These are phyloP conservation scores for human DNA, from an alignment of 2,113 vertebrate species.

Conservation along the genomic window GRCh38 chr12:42558001-42558500, in stretches of 20 bases:
- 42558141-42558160: not conserved
- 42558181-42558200: not conserved
- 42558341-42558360: constrained; percentile 28
- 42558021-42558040: not conserved
- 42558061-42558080: not conserved
- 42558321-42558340: constrained; percentile 23
- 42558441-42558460: constrained; percentile 79
- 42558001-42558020: not conserved
- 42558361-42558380: constrained; percentile 63
- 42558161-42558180: not conserved
- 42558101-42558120: not conserved
- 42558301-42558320: constrained; percentile 57
- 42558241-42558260: not conserved
- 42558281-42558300: constrained; percentile 36
- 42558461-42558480: constrained; percentile 81
- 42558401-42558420: constrained; percentile 59
- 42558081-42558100: not conserved
- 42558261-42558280: not conserved
- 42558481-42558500: constrained; percentile 81
- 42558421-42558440: constrained; percentile 79
- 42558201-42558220: not conserved
- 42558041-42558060: not conserved
- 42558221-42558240: not conserved
- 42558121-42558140: not conserved
- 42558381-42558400: constrained; percentile 74